A percentile compares a stretch with the other conserved stretches of the same genome.
Evolutionary conservation across 1,140 invertebrate species (phyloP).

Genomic region (Antheraea mylitta): DNA sequence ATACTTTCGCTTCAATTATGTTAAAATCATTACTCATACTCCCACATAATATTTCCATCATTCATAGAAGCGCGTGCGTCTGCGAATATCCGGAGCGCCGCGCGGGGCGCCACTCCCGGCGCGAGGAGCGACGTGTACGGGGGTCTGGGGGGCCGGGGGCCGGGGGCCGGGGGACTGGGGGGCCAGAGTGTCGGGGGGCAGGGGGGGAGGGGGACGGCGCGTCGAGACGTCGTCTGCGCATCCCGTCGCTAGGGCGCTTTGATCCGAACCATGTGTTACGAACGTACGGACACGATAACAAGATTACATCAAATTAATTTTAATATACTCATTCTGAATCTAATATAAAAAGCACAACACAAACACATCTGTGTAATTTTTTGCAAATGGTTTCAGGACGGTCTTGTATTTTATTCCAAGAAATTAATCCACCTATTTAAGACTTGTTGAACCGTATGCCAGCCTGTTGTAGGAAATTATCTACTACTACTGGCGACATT

Average conservation of each 20-base stretch:
- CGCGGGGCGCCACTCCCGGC: background rate
- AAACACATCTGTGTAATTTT: no score
- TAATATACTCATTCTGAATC: no score
- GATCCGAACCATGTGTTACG: slow-evolving; percentile 33
- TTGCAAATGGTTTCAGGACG: no score
- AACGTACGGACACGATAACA: background rate
- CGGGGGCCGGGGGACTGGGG: background rate
- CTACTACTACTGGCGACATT: no score
- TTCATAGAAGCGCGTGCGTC: background rate
- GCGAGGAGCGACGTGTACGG: background rate
- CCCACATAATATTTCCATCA: background rate
- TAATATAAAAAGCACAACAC: no score
- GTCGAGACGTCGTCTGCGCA: slow-evolving; percentile 69
- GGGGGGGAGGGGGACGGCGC: slow-evolving; percentile 19
- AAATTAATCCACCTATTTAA: no score
- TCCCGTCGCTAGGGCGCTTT: slow-evolving; percentile 55
- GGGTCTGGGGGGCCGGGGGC: slow-evolving; percentile 17
- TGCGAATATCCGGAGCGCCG: slow-evolving; percentile 5
- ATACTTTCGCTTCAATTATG: no score
- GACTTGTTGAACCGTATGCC: no score
- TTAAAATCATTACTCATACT: no score
- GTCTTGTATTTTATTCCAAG: no score
- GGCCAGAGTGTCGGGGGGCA: background rate
- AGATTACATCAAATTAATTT: background rate
- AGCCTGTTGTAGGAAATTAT: no score